Evolutionary conservation across 2,113 vertebrate genomes (phyloP), one percentile per base, ranked within the genome.

Genomic region (Pungitius pungitius): DNA sequence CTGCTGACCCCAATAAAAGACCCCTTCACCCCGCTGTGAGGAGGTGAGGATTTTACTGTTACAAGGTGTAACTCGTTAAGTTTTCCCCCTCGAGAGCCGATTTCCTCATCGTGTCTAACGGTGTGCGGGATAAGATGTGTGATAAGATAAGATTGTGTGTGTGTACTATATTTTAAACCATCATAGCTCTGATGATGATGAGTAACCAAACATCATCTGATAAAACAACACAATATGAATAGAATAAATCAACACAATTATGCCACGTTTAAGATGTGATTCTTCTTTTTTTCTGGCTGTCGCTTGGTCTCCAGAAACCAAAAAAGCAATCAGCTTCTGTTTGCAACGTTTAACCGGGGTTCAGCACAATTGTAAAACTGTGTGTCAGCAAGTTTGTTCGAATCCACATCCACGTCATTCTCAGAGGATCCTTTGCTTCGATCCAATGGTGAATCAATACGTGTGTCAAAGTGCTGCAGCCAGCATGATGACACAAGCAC

Each of bases 1-100:
- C 66, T 77, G 13, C 39, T 88, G 85, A 86, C 88, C 88, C 85
- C 86, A 91, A 85, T 91, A 90, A 90, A 90, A 78, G 75, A 86
- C 62, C 67, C 73, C 84, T 85, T 88, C 81, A 85, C 74, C 83
- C 82, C 78, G 83, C 83, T 73, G 60, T 87, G 79, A 82, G 87
- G 76, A 30, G 77, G 85, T 79, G 82, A 85, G 71, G 63, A 82
- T 87, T 85, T 87, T 73, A 86, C 75, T 82, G 85, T n/a, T 87
- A 89, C 76, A 88, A 88, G 87, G 72, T 69, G 65, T 80, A 89
- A 81, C 82, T 85, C 85, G 87, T 86, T 87, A 88, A 82, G 69
- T 69, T 57, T 37, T 35, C 52, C 59, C 70, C 71, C 67, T 30
- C 7, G 57, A 88, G 73, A 89, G 63, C 56, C 80, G 45, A 86